phyloP scores from a whole-genome alignment of 2,888 invertebrate genomes.

The Carcina quercana region DNA sequence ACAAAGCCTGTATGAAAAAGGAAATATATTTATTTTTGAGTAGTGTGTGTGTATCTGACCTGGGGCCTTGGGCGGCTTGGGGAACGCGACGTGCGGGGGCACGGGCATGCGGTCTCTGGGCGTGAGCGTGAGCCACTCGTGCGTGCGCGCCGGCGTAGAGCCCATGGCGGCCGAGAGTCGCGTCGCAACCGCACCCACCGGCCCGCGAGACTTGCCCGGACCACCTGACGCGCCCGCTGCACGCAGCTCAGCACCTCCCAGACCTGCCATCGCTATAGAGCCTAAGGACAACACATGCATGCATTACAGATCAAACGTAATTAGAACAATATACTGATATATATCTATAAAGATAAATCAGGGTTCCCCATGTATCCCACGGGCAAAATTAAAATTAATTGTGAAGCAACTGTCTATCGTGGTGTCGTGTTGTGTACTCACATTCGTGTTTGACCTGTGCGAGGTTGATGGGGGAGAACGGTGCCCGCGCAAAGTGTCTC shows the following conservation, averaged over 20 bases:
- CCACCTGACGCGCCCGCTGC: slow-evolving; percentile 35
- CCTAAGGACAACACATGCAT: slow-evolving; percentile 39
- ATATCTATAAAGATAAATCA: no score
- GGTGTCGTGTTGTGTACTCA: slow-evolving; percentile 69
- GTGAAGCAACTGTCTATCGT: no score
- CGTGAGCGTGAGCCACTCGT: slow-evolving; percentile 84
- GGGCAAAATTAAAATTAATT: no score
- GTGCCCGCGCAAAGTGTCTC: slow-evolving; percentile 91
- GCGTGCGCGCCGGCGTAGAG: slow-evolving; percentile 54
- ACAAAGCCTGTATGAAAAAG: no score
- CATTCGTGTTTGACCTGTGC: slow-evolving; percentile 92
- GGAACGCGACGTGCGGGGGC: slow-evolving; percentile 88
- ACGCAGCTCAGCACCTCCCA: slow-evolving; percentile 64
- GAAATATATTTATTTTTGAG: no score
- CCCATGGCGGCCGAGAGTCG: slow-evolving; percentile 55
- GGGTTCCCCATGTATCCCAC: no score
- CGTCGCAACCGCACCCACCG: slow-evolving; percentile 55
- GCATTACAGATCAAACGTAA: no score
- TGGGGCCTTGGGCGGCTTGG: slow-evolving; percentile 92
- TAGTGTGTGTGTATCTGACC: no score
- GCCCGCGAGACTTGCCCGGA: slow-evolving; percentile 40
- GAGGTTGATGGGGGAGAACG: slow-evolving; percentile 85
- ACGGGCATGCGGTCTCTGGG: slow-evolving; percentile 85
- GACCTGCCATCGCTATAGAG: slow-evolving; percentile 70
- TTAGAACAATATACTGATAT: no score